These are phyloP conservation scores for Catharus minimus DNA, from an alignment of 2,113 vertebrate genomes.

Conservation along the genomic window DNA sequence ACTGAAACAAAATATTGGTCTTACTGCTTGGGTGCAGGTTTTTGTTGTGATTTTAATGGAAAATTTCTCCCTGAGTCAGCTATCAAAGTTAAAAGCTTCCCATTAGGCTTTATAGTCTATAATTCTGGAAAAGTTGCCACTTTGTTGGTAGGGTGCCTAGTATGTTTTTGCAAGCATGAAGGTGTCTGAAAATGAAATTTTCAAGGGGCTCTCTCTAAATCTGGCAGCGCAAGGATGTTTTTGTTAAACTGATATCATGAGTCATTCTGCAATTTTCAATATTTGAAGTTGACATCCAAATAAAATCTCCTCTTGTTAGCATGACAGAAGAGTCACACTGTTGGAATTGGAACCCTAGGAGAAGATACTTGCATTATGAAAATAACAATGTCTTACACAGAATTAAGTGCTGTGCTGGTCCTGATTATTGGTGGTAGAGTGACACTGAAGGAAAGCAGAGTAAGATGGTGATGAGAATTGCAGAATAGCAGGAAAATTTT, in stretches of 20 bases:
- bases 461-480: background rate
- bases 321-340: fast-evolving
- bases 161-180: background rate
- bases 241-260: background rate
- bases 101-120: background rate
- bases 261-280: background rate
- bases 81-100: background rate
- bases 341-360: background rate
- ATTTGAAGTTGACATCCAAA: background rate
- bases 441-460: background rate
- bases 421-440: background rate
- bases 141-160: background rate
- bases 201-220: background rate
- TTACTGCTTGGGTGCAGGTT: background rate
- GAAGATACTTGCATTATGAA: background rate
- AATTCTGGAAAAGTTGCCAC: background rate
- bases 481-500: background rate
- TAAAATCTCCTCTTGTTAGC: background rate
- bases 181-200: background rate
- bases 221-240: background rate
- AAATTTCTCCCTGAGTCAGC: background rate
- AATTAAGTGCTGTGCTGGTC: background rate
- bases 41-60: background rate
- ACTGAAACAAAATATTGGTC: background rate
- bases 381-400: background rate